These are phyloP conservation scores for Cladopsammia gracilis DNA, from an alignment of 64 coral and sea anemone genomes.

Conservation along the genomic window DNA sequence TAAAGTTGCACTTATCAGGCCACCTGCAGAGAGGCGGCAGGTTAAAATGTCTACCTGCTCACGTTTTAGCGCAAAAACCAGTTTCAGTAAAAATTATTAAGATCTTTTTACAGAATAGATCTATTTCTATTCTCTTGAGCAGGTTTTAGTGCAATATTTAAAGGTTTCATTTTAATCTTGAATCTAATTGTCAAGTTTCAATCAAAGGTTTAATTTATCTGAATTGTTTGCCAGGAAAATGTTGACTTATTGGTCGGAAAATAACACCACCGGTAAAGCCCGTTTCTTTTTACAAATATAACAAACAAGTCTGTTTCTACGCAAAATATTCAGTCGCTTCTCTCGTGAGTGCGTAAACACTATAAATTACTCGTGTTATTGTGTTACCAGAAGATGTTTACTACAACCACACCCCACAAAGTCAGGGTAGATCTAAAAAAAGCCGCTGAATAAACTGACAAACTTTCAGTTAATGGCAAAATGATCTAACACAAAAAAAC, in stretches of 20 bases:
- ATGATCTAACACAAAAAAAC: conserved; percentile 16
- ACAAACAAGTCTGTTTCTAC: not conserved
- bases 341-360: not conserved
- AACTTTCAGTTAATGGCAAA: conserved; percentile 13
- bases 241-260: not conserved
- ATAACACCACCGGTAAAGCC: not conserved
- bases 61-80: not conserved
- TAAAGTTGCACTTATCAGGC: not conserved
- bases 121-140: no score
- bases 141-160: no score
- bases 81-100: not conserved
- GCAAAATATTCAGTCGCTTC: not conserved
- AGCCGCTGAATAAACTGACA: not conserved
- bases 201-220: not conserved
- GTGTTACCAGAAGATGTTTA: not conserved
- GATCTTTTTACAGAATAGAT: no score
- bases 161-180: no score
- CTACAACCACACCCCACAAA: conserved; percentile 3
- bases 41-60: conserved; percentile 5
- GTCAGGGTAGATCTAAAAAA: conserved; percentile 14
- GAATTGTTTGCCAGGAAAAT: not conserved
- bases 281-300: not conserved
- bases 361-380: conserved; percentile 28
- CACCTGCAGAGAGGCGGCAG: conserved; percentile 27
- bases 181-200: not conserved